Conservation (phyloP, 1,140 invertebrate genomes). For the Lordiphosa clarofinis region DNA sequence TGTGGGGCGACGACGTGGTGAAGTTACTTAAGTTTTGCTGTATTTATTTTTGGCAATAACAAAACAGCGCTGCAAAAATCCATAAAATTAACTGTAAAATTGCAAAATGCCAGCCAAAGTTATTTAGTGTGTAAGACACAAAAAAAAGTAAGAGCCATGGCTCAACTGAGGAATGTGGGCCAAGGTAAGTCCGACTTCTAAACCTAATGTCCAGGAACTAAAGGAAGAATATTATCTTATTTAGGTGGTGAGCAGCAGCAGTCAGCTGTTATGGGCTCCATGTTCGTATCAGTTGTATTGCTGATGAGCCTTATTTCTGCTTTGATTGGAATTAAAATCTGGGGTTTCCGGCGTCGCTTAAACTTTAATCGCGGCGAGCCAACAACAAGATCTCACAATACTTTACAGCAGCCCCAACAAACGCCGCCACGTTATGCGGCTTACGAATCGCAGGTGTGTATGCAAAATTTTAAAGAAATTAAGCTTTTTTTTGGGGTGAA, state of each 20-base stretch:
- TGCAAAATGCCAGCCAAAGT: constrained; percentile 55
- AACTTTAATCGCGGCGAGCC: constrained; percentile 47
- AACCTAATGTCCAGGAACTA: background rate
- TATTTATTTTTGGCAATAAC: constrained; percentile 19
- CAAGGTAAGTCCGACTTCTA: constrained; percentile 44
- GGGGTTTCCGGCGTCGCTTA: constrained; percentile 80
- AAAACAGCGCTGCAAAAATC: constrained; percentile 22
- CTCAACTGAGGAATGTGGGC: constrained; percentile 54
- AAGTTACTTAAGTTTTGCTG: constrained; percentile 49
- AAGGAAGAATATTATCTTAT: background rate
- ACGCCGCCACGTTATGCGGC: constrained; percentile 58
- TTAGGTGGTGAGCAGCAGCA: constrained; percentile 34
- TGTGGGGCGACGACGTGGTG: constrained; percentile 71
- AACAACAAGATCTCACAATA: constrained; percentile 17
- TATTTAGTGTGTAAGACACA: constrained; percentile 34
- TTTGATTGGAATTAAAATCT: constrained; percentile 78
- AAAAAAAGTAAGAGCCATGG: constrained; percentile 56
- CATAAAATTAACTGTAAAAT: constrained; percentile 37
- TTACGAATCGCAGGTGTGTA: constrained; percentile 62
- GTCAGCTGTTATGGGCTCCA: constrained; percentile 26
- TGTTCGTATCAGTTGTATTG: constrained; percentile 39
- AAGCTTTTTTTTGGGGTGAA: constrained; percentile 5
- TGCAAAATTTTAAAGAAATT: constrained; percentile 7
- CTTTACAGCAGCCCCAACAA: constrained; percentile 21
- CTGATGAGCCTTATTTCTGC: constrained; percentile 61